These are phyloP conservation scores for Grallaria varia DNA, from an alignment of 2,113 vertebrate genomes.

Conservation along the genomic window DNA sequence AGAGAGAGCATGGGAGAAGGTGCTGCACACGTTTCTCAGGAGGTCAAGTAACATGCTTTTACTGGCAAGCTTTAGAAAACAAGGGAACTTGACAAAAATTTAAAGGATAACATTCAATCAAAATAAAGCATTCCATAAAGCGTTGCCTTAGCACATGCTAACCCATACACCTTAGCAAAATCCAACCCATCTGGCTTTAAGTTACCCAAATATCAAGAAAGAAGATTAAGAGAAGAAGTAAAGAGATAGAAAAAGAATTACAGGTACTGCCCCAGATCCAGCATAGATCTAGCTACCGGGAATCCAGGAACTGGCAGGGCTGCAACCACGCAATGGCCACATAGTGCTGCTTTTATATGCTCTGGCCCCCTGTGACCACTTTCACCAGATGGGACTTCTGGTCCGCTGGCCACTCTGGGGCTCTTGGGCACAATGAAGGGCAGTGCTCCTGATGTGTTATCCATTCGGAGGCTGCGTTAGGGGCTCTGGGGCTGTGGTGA, in stretches of 20 bases:
- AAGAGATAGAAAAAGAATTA: not conserved
- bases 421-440: not conserved
- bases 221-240: not conserved
- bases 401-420: not conserved
- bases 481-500: not conserved
- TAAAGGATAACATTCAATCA: not conserved
- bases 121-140: not conserved
- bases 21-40: not conserved
- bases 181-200: not conserved
- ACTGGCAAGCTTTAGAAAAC: not conserved
- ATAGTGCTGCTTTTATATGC: not conserved
- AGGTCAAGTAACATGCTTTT: not conserved
- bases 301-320: not conserved
- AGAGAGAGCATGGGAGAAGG: not conserved
- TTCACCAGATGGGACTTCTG: not conserved
- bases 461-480: not conserved
- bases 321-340: not conserved
- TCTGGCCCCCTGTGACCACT: not conserved
- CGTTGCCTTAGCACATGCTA: not conserved
- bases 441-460: not conserved
- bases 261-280: not conserved
- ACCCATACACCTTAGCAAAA: not conserved
- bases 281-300: not conserved
- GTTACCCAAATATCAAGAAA: not conserved
- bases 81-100: not conserved